phyloP scores from a whole-genome alignment of 2,797 vertebrate species.

The Heliangelus exortis region DNA sequence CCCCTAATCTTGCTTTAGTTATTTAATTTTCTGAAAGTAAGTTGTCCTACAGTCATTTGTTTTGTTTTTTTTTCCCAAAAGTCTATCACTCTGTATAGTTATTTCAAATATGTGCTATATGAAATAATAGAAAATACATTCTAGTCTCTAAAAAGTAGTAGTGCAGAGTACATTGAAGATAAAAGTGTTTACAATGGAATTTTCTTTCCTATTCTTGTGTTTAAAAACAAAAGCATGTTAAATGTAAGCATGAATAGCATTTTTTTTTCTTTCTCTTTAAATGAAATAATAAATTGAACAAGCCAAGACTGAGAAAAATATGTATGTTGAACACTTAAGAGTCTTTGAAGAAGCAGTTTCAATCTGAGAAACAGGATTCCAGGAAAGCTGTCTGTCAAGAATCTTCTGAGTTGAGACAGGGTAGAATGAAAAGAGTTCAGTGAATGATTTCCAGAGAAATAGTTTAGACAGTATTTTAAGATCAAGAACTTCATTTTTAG shows the following conservation, averaged over 20 bases:
- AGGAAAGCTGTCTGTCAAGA: conserved; percentile 70
- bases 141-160: no score
- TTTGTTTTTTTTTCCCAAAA: not conserved
- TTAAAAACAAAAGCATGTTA: not conserved
- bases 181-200: no score
- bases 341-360: conserved; percentile 73
- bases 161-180: no score
- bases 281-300: conserved; percentile 75
- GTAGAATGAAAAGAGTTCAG: not conserved
- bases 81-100: not conserved
- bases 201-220: not conserved
- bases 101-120: not conserved
- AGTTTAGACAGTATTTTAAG: not conserved
- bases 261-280: not conserved
- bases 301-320: conserved; percentile 56
- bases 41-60: not conserved
- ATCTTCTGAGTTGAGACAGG: conserved; percentile 50
- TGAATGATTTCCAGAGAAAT: not conserved
- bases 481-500: not conserved
- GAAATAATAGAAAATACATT: no score
- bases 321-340: conserved; percentile 61
- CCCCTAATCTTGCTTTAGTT: not conserved
- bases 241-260: not conserved
- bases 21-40: not conserved
- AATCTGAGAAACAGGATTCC: conserved; percentile 59